Percentiles rank a stretch among this genome's conserved stretches.
Conservation (phyloP, 1,140 invertebrate genomes). For the Ptiloglossa arizonensis region DNA sequence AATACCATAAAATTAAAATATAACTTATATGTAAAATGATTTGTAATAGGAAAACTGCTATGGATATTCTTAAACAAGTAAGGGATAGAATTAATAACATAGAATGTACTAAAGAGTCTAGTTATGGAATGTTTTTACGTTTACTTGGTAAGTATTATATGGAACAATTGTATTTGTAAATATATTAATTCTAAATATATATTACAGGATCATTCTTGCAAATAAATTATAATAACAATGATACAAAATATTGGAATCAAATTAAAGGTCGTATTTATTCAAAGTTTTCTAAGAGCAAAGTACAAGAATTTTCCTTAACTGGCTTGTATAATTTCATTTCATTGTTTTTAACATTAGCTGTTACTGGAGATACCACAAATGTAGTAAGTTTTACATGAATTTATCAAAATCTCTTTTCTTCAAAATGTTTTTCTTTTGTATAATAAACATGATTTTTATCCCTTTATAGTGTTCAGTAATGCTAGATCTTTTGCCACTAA, state of each 20-base stretch:
- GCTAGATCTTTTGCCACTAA: slow-evolving; percentile 72
- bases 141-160: slow-evolving; percentile 73
- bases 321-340: slow-evolving; percentile 80
- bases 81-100: slow-evolving; percentile 70
- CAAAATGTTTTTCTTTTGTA: slow-evolving; percentile 3
- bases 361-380: slow-evolving; percentile 77
- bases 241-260: slow-evolving; percentile 80
- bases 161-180: not conserved
- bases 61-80: slow-evolving; percentile 77
- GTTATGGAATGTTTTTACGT: slow-evolving; percentile 79
- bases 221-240: slow-evolving; percentile 67
- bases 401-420: slow-evolving; percentile 23
- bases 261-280: slow-evolving; percentile 81
- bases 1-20: not conserved
- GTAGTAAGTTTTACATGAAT: slow-evolving; percentile 72
- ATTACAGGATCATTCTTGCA: slow-evolving; percentile 75
- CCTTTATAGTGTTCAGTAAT: slow-evolving; percentile 73
- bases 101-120: slow-evolving; percentile 76
- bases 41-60: slow-evolving; percentile 74
- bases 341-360: slow-evolving; percentile 79
- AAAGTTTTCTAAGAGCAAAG: slow-evolving; percentile 80
- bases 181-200: slow-evolving; percentile 19
- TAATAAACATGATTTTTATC: slow-evolving; percentile 25
- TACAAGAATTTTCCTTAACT: slow-evolving; percentile 76
- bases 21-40: slow-evolving; percentile 25